A percentile compares a stretch with the other conserved stretches of the same genome.
These are phyloP conservation scores for Caranx ignobilis DNA, from an alignment of 2,113 vertebrate genomes.

Conservation along the genomic window DNA sequence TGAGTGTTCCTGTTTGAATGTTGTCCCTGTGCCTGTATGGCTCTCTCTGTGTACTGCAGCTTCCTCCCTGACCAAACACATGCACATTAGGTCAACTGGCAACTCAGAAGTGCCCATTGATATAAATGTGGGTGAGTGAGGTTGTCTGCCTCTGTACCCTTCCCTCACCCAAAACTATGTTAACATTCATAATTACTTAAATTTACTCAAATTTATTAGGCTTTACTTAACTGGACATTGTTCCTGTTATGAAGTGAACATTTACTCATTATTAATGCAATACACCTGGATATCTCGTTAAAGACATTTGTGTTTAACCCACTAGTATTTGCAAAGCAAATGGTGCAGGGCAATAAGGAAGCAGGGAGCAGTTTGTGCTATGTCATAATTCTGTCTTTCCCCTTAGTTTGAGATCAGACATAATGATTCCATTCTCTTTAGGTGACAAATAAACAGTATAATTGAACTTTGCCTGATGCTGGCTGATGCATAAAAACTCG, in stretches of 20 bases:
- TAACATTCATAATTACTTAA: no score
- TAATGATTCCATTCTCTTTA: slow-evolving; percentile 8
- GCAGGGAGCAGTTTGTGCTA: neutral
- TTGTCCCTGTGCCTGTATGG: no score
- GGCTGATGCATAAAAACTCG: neutral
- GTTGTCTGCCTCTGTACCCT: no score
- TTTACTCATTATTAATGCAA: neutral
- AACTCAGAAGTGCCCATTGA: no score
- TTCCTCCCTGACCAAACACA: no score
- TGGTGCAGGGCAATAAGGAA: neutral
- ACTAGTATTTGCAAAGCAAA: slow-evolving; percentile 10
- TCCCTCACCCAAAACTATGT: no score
- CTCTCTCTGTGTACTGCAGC: no score
- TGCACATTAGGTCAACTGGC: no score
- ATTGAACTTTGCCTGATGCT: neutral
- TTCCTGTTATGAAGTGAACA: neutral
- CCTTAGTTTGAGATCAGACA: slow-evolving; percentile 13
- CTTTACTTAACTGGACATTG: neutral
- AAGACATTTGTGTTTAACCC: neutral
- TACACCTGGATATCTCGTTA: neutral
- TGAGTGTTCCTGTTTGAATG: no score
- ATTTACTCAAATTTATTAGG: no score
- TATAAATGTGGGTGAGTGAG: no score
- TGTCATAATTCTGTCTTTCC: slow-evolving; percentile 8
- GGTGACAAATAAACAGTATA: neutral